These are phyloP conservation scores for Saimiri boliviensis DNA, from an alignment of 2,113 vertebrate species.

Conservation along the genomic window DNA sequence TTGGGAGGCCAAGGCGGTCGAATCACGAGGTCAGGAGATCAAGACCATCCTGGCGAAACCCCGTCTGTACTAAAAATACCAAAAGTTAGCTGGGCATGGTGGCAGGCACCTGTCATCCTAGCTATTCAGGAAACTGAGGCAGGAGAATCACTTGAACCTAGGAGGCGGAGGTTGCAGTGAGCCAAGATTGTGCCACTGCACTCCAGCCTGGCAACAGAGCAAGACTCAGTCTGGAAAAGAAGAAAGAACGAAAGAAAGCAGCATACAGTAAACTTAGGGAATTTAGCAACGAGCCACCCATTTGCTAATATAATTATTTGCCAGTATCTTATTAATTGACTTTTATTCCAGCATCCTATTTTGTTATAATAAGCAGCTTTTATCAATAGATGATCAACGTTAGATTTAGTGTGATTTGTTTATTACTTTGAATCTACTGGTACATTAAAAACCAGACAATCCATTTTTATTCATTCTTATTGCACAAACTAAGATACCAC, in stretches of 20 bases:
- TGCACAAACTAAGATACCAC: not conserved
- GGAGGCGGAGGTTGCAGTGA: too few species aligned
- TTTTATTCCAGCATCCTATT: not conserved
- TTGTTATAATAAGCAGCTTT: slow-evolving; percentile 1
- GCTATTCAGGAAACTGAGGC: too few species aligned
- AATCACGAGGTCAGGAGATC: too few species aligned
- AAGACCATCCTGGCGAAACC: too few species aligned
- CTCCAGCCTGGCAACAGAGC: too few species aligned
- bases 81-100: too few species aligned
- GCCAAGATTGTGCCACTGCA: too few species aligned
- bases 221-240: too few species aligned
- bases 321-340: not conserved
- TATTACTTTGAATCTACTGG: not conserved
- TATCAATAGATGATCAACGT: not conserved
- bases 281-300: not conserved
- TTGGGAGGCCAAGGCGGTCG: too few species aligned
- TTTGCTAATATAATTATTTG: not conserved
- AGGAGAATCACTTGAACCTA: too few species aligned
- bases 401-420: not conserved
- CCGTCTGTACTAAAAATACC: too few species aligned
- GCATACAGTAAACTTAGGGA: not conserved
- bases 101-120: too few species aligned
- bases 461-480: not conserved
- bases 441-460: not conserved
- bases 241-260: not conserved